Conservation (phyloP, 2,888 invertebrate genomes). For the Hyposoter didymator region DNA sequence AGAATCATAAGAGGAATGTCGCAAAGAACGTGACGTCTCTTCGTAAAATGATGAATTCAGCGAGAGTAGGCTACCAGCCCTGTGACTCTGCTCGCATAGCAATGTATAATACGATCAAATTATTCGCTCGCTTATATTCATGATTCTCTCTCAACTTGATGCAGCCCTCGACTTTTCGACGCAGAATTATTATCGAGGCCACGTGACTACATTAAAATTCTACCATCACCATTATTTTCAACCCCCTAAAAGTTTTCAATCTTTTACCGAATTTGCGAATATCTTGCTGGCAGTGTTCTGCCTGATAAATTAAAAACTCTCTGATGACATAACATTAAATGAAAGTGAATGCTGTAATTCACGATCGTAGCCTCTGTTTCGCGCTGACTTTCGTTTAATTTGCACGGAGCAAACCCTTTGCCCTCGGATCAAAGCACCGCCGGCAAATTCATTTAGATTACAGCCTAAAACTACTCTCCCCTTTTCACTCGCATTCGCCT, state of each 20-base stretch:
- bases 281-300: not conserved
- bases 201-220: conserved; percentile 32
- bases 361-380: conserved; percentile 52
- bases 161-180: conserved; percentile 22
- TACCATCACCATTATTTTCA: conserved; percentile 3
- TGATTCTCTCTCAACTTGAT: conserved; percentile 24
- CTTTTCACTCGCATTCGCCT: conserved; percentile 27
- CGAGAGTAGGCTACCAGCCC: conserved; percentile 11
- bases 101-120: conserved; percentile 50
- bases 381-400: conserved; percentile 67
- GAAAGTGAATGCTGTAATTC: conserved; percentile 24
- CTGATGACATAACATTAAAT: conserved; percentile 22
- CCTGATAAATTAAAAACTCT: conserved; percentile 11
- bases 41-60: conserved; percentile 58
- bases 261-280: conserved; percentile 4
- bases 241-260: not conserved
- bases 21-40: conserved; percentile 76
- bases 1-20: conserved; percentile 61
- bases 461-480: conserved; percentile 69
- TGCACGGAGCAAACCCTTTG: conserved; percentile 66
- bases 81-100: conserved; percentile 19
- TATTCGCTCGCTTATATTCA: conserved; percentile 59
- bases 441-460: conserved; percentile 81
- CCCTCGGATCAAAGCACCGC: conserved; percentile 72
- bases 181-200: conserved; percentile 16